Conservation (phyloP, 2,888 invertebrate species). For the Polia nebulosa region DNA sequence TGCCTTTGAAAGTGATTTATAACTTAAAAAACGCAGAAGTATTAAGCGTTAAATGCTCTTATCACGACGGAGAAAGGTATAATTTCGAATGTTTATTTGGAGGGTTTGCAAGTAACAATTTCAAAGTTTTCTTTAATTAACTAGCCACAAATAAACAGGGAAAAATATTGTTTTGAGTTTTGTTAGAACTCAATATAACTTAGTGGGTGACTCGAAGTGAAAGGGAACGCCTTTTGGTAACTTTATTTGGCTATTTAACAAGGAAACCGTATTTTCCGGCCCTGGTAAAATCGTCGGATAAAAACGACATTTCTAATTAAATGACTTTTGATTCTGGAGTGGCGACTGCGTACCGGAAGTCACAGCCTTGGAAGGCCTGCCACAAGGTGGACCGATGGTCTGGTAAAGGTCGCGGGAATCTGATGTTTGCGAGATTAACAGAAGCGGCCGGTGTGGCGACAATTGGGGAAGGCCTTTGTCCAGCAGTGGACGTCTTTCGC, state of each 20-base stretch:
- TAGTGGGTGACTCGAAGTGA: neutral
- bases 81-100: neutral
- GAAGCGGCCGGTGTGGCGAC: too few species aligned
- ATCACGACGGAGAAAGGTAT: conserved; percentile 18
- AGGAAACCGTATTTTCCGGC: neutral
- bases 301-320: too few species aligned
- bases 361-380: too few species aligned
- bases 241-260: neutral
- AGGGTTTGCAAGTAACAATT: conserved; percentile 15
- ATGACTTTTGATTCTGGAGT: too few species aligned
- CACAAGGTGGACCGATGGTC: too few species aligned
- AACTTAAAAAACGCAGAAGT: conserved; percentile 25
- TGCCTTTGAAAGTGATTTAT: conserved; percentile 52
- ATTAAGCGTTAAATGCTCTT: conserved; percentile 1
- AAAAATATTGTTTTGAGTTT: conserved; percentile 20
- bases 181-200: conserved; percentile 13
- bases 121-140: conserved; percentile 25
- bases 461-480: too few species aligned
- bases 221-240: neutral
- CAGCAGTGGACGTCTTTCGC: too few species aligned
- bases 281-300: too few species aligned
- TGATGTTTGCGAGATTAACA: too few species aligned
- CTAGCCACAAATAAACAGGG: conserved; percentile 31
- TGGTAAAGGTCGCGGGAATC: too few species aligned
- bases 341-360: too few species aligned